Evolutionary conservation across 1,140 invertebrate genomes (phyloP).

Genomic region (Nasonia vitripennis): DNA sequence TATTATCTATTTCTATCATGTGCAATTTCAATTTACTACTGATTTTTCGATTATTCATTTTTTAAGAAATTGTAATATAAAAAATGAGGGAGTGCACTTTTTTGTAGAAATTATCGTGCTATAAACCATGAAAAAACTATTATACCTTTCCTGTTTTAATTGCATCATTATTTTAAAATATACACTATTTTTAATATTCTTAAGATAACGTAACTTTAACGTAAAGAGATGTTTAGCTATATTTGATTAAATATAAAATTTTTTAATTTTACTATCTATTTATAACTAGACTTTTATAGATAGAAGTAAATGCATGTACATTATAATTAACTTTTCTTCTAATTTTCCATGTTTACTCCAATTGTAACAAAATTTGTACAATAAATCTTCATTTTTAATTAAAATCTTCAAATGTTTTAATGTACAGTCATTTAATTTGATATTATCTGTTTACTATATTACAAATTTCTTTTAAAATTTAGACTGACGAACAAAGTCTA

Average conservation of each 20-base stretch:
- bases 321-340: neutral
- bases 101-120: neutral
- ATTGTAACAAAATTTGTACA: conserved; percentile 33
- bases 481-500: neutral
- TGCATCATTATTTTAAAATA: conserved; percentile 43
- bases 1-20: conserved; percentile 28
- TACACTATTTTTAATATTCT: conserved; percentile 19
- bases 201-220: conserved; percentile 13
- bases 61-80: conserved; percentile 14
- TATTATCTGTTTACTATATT: conserved; percentile 28
- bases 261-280: conserved; percentile 37
- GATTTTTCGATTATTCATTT: conserved; percentile 39
- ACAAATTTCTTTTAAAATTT: conserved; percentile 40
- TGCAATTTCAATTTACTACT: conserved; percentile 43
- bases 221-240: neutral
- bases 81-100: conserved; percentile 25
- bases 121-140: conserved; percentile 23
- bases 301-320: conserved; percentile 38
- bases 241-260: conserved; percentile 47
- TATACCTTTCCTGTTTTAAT: neutral
- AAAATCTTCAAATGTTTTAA: conserved; percentile 11
- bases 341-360: conserved; percentile 20
- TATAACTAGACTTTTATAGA: conserved; percentile 24
- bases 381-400: conserved; percentile 27
- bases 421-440: neutral